These are phyloP conservation scores for Neolamprologus longior DNA, from an alignment of 2,113 vertebrate species.

Conservation along the genomic window DNA sequence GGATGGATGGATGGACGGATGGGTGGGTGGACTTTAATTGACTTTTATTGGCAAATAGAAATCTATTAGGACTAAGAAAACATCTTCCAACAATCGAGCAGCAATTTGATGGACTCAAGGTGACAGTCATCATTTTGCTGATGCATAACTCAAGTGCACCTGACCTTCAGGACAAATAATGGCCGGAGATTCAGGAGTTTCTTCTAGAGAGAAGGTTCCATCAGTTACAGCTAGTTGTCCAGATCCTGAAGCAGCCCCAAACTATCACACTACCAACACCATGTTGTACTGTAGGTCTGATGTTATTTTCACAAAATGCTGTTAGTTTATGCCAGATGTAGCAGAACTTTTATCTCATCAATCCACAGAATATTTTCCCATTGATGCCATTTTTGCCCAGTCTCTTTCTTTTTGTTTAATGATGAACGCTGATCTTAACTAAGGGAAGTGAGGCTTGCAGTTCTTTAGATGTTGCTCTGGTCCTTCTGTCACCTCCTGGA, in stretches of 20 bases:
- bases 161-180: neutral
- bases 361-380: neutral
- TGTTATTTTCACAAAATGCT: neutral
- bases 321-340: neutral
- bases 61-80: neutral
- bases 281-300: neutral
- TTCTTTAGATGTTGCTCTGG: neutral
- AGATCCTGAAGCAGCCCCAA: neutral
- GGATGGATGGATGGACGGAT: accelerated
- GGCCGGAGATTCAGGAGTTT: neutral
- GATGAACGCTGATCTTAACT: neutral
- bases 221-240: neutral
- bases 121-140: neutral
- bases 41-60: neutral
- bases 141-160: neutral
- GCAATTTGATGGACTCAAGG: neutral
- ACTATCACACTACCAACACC: neutral
- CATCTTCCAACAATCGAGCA: neutral
- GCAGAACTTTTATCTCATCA: neutral
- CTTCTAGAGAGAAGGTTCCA: neutral
- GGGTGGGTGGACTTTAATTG: neutral
- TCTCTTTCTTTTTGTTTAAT: neutral
- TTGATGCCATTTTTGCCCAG: neutral
- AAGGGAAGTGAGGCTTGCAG: neutral
- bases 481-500: neutral